Evolutionary conservation across 2,888 invertebrate genomes (phyloP), one percentile per base, ranked within the genome.

Genomic region (Tyria jacobaeae): DNA sequence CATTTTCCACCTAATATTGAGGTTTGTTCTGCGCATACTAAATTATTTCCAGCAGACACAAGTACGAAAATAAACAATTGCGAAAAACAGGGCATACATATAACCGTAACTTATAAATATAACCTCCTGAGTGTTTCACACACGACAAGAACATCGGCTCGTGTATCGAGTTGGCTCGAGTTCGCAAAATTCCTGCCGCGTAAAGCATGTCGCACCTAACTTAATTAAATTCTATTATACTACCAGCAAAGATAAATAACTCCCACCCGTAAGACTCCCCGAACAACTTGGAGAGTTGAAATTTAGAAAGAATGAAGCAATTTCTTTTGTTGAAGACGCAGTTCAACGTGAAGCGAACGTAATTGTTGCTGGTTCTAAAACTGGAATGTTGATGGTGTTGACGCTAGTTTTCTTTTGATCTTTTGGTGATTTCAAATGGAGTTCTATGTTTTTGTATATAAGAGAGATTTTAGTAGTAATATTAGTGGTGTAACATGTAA

Each of bases 211-310:
- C 90, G 86, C 89, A 87, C 89, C 83, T 87, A 87, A 89, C 92
- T 92, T 92, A 92, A 92, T 92, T 93, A 93, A 92, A 92, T 92
- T 93, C 92, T 92, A 90, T 91, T 90, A 89, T 88, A 91, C 89
- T 85, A 80, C 81, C 66, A 81, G 85, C 83, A 82, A 88, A 92
- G 91, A 92, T 92, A 92, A 92, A 93, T 92, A 92, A 91, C 92
- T 88, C 86, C 63, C 79, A 80, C 83, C 82, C 77, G 86, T 87
- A 84, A 89, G 82, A 79, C 79, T 73, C 68, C 70, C 66, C 70
- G 71, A 79, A 77, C 79, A 81, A 83, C 81, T 82, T 81, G 77
- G 80, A 71, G 74, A 79, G 71, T 77, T 76, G 73, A 82, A 87
- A 90, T 89, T 90, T 86, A 85, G 88, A 90, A 91, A 90, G 90